Base-by-base conservation (phyloP, 2,113 vertebrate species). In the Zapus hudsonius region DNA sequence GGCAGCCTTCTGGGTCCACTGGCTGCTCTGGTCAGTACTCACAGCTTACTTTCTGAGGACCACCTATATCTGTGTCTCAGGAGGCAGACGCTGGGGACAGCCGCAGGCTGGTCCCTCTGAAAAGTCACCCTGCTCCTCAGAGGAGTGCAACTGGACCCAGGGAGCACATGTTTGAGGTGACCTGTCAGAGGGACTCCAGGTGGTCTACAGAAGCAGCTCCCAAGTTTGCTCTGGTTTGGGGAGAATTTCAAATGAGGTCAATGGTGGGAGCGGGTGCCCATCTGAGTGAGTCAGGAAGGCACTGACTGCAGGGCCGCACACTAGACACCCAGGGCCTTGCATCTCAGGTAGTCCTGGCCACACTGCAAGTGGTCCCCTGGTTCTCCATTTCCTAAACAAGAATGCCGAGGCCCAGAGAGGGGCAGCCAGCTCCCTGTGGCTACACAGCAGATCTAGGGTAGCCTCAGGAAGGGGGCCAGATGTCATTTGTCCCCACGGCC, bases 311-410 rank as follows among this genome's bases (percentile, higher is more conserved):
- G 16, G 29, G n/a, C 19, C 29, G 0, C 33, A 19, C 4, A 1
- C 23, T 23, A 2, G 3, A 19, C 20, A 5, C 22, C 10, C 7
- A n/a, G 9, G 17, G 27, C 42, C n/a, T 20, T 12, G 47, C 17
- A 2, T 13, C 22, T 36, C 7, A 0, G 0, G 9, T 11, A 44
- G n/a, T 36, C 42, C 81, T 66, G 36, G 7, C 27, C 7, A 10
- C n/a, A 73, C 55, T 20, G 19, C 2, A 13, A 29, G 2, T 13
- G 25, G 27, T 3, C 15, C 27, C 9, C 7, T 7, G 2, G 12
- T 23, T 3, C 67, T 66, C 29, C n/a, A 38, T 59, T 80, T 73
- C 44, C 16, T 10, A 11, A 73, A 22, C 15, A n/a, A 80, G 81
- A 73, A 19, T 2, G 0, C 13, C 1, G 2, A 57, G 23, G 33